A percentile compares a stretch with the other conserved stretches of the same genome.
Evolutionary conservation across 2,113 vertebrate species (phyloP).

Genomic region (Dicentrarchus labrax): DNA sequence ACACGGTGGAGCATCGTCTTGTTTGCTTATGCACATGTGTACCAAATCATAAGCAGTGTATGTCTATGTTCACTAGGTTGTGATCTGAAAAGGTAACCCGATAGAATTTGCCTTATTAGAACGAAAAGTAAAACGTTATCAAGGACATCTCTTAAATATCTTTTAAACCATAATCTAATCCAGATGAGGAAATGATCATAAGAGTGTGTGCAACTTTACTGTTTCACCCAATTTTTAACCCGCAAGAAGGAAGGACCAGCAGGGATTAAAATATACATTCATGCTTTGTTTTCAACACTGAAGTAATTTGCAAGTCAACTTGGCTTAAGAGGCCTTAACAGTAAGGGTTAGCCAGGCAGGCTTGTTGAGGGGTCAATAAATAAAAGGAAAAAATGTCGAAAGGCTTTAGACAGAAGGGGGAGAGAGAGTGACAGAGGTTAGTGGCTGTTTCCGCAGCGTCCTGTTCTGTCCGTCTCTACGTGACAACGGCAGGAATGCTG

Average conservation of each 20-base stretch:
- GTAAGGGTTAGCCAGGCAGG: constrained; percentile 1
- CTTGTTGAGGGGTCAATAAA: constrained; percentile 33
- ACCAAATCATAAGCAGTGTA: neutral
- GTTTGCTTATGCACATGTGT: constrained; percentile 9
- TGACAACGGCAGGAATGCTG: constrained; percentile 74
- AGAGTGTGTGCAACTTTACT: neutral
- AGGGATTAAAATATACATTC: constrained; percentile 7
- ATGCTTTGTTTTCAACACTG: constrained; percentile 21
- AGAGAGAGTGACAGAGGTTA: constrained; percentile 58
- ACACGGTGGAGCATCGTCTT: constrained; percentile 20
- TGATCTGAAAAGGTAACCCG: neutral
- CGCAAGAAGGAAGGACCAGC: neutral
- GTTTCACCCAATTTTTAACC: neutral
- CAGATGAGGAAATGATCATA: neutral
- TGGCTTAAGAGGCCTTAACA: constrained; percentile 29
- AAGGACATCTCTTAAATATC: neutral
- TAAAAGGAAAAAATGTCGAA: constrained; percentile 29
- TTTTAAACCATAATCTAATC: neutral
- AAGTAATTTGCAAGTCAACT: constrained; percentile 50
- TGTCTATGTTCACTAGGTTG: neutral
- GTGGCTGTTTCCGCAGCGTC: constrained; percentile 59
- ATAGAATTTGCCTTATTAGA: constrained; percentile 1
- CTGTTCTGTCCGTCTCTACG: constrained; percentile 63
- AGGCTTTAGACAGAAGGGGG: constrained; percentile 32
- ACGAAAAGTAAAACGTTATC: neutral